Evolutionary conservation across 2,888 invertebrate genomes (phyloP), one percentile per base, ranked within the genome.

Genomic region (Noctua fimbriata): DNA sequence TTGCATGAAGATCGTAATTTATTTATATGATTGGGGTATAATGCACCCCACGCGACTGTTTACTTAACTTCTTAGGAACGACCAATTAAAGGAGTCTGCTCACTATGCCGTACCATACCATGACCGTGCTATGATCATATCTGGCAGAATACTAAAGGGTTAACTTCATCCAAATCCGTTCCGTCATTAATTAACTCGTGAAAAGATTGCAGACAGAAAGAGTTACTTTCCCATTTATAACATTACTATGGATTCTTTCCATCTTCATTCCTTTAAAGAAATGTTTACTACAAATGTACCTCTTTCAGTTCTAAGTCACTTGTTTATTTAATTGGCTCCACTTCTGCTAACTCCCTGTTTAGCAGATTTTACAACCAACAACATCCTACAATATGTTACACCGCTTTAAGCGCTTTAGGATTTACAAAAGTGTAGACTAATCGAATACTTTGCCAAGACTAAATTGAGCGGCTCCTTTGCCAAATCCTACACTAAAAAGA

Each of bases 391-490:
- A 44, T 44, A 67, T 49, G 44, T 76, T 72, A 84, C 60, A 81
- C 1, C 70, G 75, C 66, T 79, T 85, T 78, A 85, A 72, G 60
- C 77, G 72, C 67, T 80, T 86, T 66, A 82, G 70, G 69, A 70
- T 65, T 83, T 44, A 87, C 73, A 76, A 85, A 84, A 85, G 73
- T 81, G 84, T 81, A 69, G 78, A 84, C 85, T 87, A 78, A 85
- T 85, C 85, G 72, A 73, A 87, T 78, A 76, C 84, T 71, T 84
- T 87, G 86, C 87, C 87, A 86, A 86, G 66, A 84, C 78, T 69
- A 87, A 87, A 86, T 86, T 84, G 87, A 76, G 82, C 47, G 24
- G 74, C 73, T 66, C 1, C 69, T 65, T 77, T 87, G 83, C 85
- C 85, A 87, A 87, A 75, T 81, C 67, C 76, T 69, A 63, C 66